Evolutionary conservation across 2,888 invertebrate species (phyloP).

Genomic region (Aquatica leii): DNA sequence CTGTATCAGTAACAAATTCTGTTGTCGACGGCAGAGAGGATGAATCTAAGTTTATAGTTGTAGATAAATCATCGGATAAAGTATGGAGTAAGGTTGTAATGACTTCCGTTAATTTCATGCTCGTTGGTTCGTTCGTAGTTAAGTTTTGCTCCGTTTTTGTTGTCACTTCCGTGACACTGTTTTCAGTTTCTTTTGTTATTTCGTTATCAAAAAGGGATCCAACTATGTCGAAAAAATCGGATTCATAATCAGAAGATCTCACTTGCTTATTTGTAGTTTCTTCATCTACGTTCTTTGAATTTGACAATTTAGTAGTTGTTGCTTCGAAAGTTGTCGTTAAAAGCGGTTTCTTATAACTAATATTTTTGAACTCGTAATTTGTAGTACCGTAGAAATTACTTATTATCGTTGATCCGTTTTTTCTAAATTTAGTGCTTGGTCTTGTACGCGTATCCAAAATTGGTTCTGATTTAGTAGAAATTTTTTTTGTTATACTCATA

Average conservation of each 20-base stretch:
- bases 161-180: constrained; percentile 34
- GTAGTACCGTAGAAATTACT: constrained; percentile 36
- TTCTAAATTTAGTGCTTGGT: constrained; percentile 31
- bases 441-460: constrained; percentile 23
- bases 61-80: constrained; percentile 23
- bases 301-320: constrained; percentile 15
- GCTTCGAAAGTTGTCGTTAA: constrained; percentile 32
- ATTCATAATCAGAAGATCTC: constrained; percentile 40
- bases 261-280: constrained; percentile 32
- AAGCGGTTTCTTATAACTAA: constrained; percentile 40
- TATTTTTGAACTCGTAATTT: constrained; percentile 42
- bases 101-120: constrained; percentile 20
- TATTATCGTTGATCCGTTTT: constrained; percentile 34
- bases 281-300: constrained; percentile 26
- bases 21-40: constrained; percentile 39
- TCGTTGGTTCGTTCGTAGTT: not conserved
- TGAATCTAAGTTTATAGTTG: constrained; percentile 43
- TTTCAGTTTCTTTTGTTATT: constrained; percentile 44
- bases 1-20: constrained; percentile 13
- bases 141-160: not conserved
- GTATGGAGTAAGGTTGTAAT: constrained; percentile 23
- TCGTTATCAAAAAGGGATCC: constrained; percentile 46
- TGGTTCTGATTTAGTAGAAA: constrained; percentile 28
- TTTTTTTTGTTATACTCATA: constrained; percentile 3
- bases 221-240: constrained; percentile 46